A percentile compares a stretch with the other conserved stretches of the same genome.
phyloP scores from a whole-genome alignment of 2,888 invertebrate genomes.

The Aspidiotus rigidus region DNA sequence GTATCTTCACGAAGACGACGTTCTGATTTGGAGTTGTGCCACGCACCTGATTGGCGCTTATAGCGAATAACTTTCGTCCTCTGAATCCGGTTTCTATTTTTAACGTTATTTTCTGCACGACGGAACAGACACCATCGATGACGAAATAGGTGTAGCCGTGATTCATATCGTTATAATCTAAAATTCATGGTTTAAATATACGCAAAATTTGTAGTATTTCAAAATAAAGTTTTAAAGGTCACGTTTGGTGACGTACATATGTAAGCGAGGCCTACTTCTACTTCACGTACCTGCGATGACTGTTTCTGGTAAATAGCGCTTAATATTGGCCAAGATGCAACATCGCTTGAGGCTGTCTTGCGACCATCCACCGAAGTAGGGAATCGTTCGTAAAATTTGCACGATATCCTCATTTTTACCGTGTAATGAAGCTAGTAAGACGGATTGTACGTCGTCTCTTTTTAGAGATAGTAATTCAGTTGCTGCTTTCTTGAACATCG shows the following conservation, averaged over 20 bases:
- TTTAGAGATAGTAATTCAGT: conserved; percentile 27
- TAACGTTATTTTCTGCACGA: conserved; percentile 24
- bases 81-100: conserved; percentile 9
- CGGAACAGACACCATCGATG: conserved; percentile 29
- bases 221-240: no score
- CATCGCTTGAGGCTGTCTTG: conserved; percentile 21
- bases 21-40: background rate
- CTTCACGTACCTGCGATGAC: conserved; percentile 23
- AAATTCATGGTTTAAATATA: background rate
- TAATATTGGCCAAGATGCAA: conserved; percentile 27
- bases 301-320: conserved; percentile 24
- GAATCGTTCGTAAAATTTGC: conserved; percentile 16
- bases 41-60: background rate
- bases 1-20: conserved; percentile 21
- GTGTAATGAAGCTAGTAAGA: conserved; percentile 19
- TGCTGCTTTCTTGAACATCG: conserved; percentile 33
- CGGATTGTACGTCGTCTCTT: conserved; percentile 32
- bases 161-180: conserved; percentile 14
- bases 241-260: no score
- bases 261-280: background rate
- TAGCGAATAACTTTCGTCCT: conserved; percentile 9
- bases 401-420: conserved; percentile 22
- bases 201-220: no score
- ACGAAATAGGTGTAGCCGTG: conserved; percentile 30
- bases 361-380: conserved; percentile 30